Evolutionary conservation across 2,113 vertebrate genomes (phyloP).

Genomic region (Plotosus lineatus): DNA sequence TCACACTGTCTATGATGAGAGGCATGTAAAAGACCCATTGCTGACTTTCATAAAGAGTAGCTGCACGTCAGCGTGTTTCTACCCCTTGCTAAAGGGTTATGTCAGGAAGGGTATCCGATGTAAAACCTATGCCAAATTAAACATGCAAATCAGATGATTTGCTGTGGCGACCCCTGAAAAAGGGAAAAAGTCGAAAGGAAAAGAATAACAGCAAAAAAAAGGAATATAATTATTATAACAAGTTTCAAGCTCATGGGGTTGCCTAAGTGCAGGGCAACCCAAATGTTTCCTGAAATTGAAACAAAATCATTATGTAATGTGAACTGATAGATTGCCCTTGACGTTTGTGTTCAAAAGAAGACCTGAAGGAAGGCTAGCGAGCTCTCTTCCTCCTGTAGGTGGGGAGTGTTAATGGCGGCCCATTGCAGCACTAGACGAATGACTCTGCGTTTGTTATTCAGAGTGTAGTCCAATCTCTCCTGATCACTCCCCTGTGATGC

Average conservation of each 20-base stretch:
- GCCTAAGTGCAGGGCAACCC: not conserved
- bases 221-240: not conserved
- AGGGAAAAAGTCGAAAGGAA: no score
- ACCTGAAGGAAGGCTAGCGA: conserved; percentile 89
- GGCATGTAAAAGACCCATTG: no score
- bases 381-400: conserved; percentile 87
- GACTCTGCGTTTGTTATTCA: conserved; percentile 94
- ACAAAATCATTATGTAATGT: not conserved
- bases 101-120: no score
- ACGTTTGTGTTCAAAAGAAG: not conserved
- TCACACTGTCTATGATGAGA: no score
- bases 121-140: no score
- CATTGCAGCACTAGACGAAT: conserved; percentile 89
- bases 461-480: conserved; percentile 92
- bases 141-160: no score
- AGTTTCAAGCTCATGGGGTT: not conserved
- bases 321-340: conserved; percentile 6
- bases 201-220: not conserved
- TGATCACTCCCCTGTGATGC: conserved; percentile 93
- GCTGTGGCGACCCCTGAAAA: no score
- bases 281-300: not conserved
- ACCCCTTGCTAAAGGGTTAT: no score
- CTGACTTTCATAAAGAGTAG: no score
- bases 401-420: conserved; percentile 80
- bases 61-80: no score